Percentiles rank a stretch among this genome's conserved stretches.
phyloP scores from a whole-genome alignment of 2,888 invertebrate genomes.

The Scaptomyza parva region DNA sequence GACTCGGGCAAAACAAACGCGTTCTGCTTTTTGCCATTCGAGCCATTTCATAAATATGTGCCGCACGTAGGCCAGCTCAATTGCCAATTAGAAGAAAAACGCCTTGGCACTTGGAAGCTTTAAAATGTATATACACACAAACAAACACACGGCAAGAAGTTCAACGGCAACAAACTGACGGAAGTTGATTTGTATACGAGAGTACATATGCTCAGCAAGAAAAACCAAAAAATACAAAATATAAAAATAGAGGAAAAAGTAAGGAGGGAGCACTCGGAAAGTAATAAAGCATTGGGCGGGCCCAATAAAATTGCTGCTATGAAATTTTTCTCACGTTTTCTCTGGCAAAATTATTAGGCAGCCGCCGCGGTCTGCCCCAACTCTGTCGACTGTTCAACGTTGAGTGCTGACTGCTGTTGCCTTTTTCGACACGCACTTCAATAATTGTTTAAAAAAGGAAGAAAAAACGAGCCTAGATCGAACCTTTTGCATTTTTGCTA shows the following conservation, averaged over 20 bases:
- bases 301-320: conserved; percentile 61
- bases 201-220: conserved; percentile 27
- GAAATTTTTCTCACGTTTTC: conserved; percentile 74
- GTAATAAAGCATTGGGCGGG: conserved; percentile 48
- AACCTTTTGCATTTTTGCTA: conserved; percentile 33
- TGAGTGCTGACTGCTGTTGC: conserved; percentile 31
- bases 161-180: conserved; percentile 58
- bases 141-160: conserved; percentile 18
- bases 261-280: conserved; percentile 17
- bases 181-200: conserved; percentile 81
- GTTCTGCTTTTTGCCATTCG: conserved; percentile 44
- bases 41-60: conserved; percentile 71
- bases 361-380: conserved; percentile 40
- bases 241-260: neutral
- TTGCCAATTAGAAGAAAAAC: conserved; percentile 80
- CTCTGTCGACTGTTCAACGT: conserved; percentile 2
- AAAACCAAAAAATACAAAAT: neutral
- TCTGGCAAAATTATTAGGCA: conserved; percentile 71
- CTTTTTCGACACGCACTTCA: conserved; percentile 28
- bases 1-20: conserved; percentile 54
- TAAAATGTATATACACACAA: conserved; percentile 42
- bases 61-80: conserved; percentile 78
- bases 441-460: conserved; percentile 41
- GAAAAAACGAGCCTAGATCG: conserved; percentile 14
- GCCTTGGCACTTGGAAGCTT: conserved; percentile 57